Conservation (phyloP, 2,888 invertebrate genomes). For the Incurvaria masculella region DNA sequence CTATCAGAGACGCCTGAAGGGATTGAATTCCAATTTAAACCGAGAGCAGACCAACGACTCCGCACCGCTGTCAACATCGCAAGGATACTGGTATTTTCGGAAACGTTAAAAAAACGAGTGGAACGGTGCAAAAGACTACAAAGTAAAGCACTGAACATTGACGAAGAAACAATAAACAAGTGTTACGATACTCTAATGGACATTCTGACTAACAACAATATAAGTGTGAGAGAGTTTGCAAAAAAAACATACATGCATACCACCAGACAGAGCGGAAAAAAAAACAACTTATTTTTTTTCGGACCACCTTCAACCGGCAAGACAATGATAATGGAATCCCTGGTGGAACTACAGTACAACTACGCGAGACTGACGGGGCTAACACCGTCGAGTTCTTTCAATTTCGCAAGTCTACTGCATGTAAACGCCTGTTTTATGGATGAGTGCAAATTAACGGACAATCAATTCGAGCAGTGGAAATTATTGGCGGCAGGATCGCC, state of each 20-base stretch:
- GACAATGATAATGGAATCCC: slow-evolving; percentile 20
- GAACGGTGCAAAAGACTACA: not conserved
- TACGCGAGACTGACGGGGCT: slow-evolving; percentile 7
- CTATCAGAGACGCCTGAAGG: not conserved
- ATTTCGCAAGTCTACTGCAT: slow-evolving; percentile 6
- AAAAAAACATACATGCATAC: not conserved
- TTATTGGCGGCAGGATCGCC: slow-evolving; percentile 9
- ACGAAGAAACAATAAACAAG: not conserved
- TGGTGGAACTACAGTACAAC: slow-evolving; percentile 8
- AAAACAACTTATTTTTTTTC: slow-evolving; percentile 15
- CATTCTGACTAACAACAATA: not conserved
- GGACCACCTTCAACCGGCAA: slow-evolving; percentile 15
- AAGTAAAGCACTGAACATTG: not conserved
- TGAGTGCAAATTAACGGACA: slow-evolving; percentile 11
- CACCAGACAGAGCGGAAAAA: slow-evolving; percentile 9
- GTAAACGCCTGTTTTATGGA: slow-evolving; percentile 9
- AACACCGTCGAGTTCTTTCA: slow-evolving; percentile 4
- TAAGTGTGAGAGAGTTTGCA: not conserved
- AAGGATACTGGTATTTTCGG: not conserved
- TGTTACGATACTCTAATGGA: not conserved
- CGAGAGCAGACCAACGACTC: not conserved
- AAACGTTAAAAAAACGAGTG: not conserved
- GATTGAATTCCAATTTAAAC: not conserved
- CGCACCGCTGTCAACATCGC: not conserved
- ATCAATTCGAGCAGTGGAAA: slow-evolving; percentile 15